A percentile compares a stretch with the other conserved stretches of the same genome.
Evolutionary conservation across 1,140 invertebrate species (phyloP).

Genomic region (Drosophila ohnishii): DNA sequence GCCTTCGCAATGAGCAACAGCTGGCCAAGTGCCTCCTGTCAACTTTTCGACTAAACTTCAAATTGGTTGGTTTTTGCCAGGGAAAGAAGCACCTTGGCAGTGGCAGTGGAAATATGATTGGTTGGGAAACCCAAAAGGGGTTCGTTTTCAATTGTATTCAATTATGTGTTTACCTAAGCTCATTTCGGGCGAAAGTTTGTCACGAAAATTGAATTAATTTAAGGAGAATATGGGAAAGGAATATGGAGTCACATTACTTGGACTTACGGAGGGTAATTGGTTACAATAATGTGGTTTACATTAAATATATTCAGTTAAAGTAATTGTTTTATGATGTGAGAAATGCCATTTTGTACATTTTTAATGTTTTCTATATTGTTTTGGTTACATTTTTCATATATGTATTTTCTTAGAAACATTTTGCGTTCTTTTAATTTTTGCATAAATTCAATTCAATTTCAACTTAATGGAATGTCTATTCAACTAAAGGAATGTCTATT

Average conservation of each 20-base stretch:
- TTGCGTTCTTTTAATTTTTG: no score
- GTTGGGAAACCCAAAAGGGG: constrained; percentile 17
- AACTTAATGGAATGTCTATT: neutral
- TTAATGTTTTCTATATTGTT: no score
- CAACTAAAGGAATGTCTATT: neutral
- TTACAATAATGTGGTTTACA: neutral
- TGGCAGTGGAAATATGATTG: constrained; percentile 24
- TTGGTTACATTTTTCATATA: no score
- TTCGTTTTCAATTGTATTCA: constrained; percentile 33
- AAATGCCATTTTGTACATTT: neutral
- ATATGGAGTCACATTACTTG: constrained; percentile 1
- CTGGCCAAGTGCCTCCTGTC: constrained; percentile 47
- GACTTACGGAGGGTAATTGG: constrained; percentile 4
- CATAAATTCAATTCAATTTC: neutral
- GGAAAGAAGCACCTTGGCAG: neutral
- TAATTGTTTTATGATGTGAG: neutral
- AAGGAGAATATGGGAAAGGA: neutral
- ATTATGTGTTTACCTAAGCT: constrained; percentile 42
- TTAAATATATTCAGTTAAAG: neutral
- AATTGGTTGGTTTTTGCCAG: constrained; percentile 27
- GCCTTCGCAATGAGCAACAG: constrained; percentile 53
- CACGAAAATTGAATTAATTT: constrained; percentile 42
- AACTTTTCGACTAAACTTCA: constrained; percentile 51
- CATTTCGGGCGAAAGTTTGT: constrained; percentile 16
- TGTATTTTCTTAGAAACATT: no score